Evolutionary conservation across 2,113 vertebrate species (phyloP).

Genomic region (Corythornis cristatus): DNA sequence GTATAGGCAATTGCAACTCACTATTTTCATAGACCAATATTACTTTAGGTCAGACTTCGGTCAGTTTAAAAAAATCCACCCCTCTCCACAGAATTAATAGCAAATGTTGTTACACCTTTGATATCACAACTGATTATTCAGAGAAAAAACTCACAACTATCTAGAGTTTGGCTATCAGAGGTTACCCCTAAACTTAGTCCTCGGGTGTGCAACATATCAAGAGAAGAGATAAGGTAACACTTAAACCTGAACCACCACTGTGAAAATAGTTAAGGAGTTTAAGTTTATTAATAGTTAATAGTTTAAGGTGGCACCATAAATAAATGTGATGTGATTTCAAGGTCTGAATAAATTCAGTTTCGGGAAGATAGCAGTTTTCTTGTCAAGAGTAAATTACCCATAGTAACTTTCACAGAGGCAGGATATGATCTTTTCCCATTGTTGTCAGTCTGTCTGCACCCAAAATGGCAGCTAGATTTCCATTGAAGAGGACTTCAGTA

Average conservation of each 20-base stretch:
- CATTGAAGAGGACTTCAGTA: neutral
- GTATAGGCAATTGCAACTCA: neutral
- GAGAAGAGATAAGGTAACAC: neutral
- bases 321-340: neutral
- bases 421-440: neutral
- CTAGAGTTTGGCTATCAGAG: neutral
- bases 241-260: neutral
- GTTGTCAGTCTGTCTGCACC: neutral
- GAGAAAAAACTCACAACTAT: neutral
- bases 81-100: neutral
- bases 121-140: neutral
- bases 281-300: no score
- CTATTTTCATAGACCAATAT: neutral
- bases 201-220: neutral
- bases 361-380: neutral
- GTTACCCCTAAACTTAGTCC: neutral
- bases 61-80: neutral
- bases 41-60: neutral
- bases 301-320: neutral
- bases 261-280: neutral
- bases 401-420: neutral
- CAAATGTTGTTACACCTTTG: neutral
- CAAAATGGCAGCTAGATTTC: neutral
- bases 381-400: neutral
- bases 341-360: neutral